Conservation (phyloP, 2,888 invertebrate genomes). For the Agrenia bidenticulata region DNA sequence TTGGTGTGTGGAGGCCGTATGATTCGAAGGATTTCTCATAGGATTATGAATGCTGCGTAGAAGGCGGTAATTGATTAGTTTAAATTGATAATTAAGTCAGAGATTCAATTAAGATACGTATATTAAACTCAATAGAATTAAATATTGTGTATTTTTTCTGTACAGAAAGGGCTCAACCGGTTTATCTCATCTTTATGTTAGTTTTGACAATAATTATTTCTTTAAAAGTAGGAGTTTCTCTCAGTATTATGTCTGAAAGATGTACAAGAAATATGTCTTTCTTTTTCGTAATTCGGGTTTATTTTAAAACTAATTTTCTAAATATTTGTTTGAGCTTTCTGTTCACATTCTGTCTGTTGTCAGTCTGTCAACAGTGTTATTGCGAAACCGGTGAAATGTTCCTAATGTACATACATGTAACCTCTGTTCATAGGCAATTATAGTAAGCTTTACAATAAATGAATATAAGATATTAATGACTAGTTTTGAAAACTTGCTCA, state of each 20-base stretch:
- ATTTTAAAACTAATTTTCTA: background rate
- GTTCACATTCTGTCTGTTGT: constrained; percentile 4
- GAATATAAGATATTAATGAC: too few species aligned
- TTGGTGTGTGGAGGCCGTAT: constrained; percentile 51
- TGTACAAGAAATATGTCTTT: too few species aligned
- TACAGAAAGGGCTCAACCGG: constrained; percentile 10
- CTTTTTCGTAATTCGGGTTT: background rate
- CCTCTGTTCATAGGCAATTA: too few species aligned
- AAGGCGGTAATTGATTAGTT: too few species aligned
- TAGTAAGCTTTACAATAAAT: too few species aligned
- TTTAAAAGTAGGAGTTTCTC: constrained; percentile 9
- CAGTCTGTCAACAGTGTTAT: background rate
- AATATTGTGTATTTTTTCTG: background rate
- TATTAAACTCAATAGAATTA: too few species aligned
- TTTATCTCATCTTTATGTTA: background rate
- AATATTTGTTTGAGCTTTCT: background rate
- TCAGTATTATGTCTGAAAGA: too few species aligned
- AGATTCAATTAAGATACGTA: too few species aligned
- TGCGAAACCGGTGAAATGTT: constrained; percentile 37
- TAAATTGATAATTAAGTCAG: too few species aligned
- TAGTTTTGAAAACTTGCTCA: too few species aligned
- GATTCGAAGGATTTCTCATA: background rate
- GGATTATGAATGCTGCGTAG: background rate
- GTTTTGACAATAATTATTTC: background rate
- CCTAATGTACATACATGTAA: constrained; percentile 30